Percentiles rank a stretch among this genome's conserved stretches.
phyloP scores from a whole-genome alignment of 2,797 vertebrate genomes.

The Fistularia commersonii region DNA sequence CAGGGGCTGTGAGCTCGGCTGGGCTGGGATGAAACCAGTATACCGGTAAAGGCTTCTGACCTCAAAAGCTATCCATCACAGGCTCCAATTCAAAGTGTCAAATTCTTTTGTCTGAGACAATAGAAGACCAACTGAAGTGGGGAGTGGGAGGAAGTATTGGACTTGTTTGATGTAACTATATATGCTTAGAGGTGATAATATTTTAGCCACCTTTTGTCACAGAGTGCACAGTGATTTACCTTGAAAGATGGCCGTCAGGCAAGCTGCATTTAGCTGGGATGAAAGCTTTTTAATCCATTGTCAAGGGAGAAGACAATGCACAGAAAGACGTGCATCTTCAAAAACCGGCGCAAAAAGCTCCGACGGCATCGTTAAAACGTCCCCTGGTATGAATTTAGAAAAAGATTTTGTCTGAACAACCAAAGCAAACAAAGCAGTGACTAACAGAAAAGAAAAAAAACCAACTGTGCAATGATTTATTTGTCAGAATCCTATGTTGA shows the following conservation, averaged over 20 bases:
- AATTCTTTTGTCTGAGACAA: slow-evolving; percentile 71
- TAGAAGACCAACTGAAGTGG: slow-evolving; percentile 67
- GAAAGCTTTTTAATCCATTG: no score
- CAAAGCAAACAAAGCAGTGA: slow-evolving; percentile 26
- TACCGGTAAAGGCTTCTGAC: slow-evolving; percentile 72
- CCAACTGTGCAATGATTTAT: slow-evolving; percentile 33
- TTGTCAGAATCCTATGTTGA: slow-evolving; percentile 21
- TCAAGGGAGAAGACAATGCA: no score
- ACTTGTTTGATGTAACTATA: slow-evolving; percentile 75
- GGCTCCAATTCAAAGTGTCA: slow-evolving; percentile 75
- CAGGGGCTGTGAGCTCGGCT: no score
- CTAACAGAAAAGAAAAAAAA: slow-evolving; percentile 32
- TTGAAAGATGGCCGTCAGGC: slow-evolving; percentile 50
- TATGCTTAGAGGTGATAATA: slow-evolving; percentile 65
- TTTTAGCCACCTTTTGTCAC: slow-evolving; percentile 67
- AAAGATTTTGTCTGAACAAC: slow-evolving; percentile 29
- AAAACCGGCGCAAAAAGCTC: no score
- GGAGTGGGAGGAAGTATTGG: slow-evolving; percentile 77
- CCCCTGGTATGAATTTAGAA: no score
- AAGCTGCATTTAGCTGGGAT: no score
- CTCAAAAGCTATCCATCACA: slow-evolving; percentile 76
- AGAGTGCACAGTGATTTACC: slow-evolving; percentile 53
- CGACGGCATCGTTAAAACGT: no score
- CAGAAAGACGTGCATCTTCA: no score
- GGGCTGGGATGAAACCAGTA: slow-evolving; percentile 69